phyloP scores from a whole-genome alignment of 1,140 invertebrate genomes.

The Euura lappo region DNA sequence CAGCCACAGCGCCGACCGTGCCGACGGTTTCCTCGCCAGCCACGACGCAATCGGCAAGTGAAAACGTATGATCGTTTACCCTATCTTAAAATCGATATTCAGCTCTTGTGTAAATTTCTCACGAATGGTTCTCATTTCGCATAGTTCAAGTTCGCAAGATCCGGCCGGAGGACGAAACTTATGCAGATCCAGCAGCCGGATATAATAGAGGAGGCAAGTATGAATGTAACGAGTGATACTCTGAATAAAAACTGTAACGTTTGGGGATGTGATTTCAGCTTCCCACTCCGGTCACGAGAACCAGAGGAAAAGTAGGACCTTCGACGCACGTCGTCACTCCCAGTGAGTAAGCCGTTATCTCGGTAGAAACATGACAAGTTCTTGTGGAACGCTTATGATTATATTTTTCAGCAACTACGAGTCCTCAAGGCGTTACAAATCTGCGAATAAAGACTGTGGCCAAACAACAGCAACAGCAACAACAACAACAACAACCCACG shows the following conservation, averaged over 20 bases:
- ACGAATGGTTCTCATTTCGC: slow-evolving; percentile 3
- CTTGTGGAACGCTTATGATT: background rate
- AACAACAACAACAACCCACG: slow-evolving; percentile 24
- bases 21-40: slow-evolving; percentile 22
- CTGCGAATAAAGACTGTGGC: slow-evolving; percentile 47
- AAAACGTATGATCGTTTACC: slow-evolving; percentile 26
- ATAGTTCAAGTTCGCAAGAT: slow-evolving; percentile 39
- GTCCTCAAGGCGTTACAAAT: slow-evolving; percentile 40
- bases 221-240: background rate
- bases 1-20: slow-evolving; percentile 24
- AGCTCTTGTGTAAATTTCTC: background rate
- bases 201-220: slow-evolving; percentile 49
- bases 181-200: slow-evolving; percentile 42
- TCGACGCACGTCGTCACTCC: slow-evolving; percentile 38
- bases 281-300: slow-evolving; percentile 20
- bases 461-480: slow-evolving; percentile 30
- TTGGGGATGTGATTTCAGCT: slow-evolving; percentile 2
- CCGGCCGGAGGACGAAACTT: slow-evolving; percentile 38
- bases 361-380: background rate
- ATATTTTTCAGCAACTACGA: slow-evolving; percentile 35
- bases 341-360: slow-evolving; percentile 30
- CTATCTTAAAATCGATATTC: background rate
- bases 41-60: slow-evolving; percentile 28
- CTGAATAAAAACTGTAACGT: background rate
- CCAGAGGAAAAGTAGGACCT: slow-evolving; percentile 25